phyloP scores from a whole-genome alignment of 2,113 vertebrate genomes.

The Grus americana region DNA sequence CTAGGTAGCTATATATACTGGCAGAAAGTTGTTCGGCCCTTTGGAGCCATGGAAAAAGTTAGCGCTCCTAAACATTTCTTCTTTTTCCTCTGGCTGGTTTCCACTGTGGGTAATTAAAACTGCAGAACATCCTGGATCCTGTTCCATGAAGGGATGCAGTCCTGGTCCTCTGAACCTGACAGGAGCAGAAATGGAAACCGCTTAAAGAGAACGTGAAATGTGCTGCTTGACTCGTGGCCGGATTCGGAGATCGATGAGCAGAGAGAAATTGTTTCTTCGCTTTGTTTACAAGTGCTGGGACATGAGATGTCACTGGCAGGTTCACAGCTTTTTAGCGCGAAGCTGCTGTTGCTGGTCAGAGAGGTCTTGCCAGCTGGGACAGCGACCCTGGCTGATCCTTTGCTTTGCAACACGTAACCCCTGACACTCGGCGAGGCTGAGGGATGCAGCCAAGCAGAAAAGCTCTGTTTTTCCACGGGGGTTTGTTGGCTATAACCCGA shows the following conservation, averaged over 20 bases:
- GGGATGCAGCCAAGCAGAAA: background rate
- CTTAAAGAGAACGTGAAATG: background rate
- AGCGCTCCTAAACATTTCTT: background rate
- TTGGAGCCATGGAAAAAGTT: conserved; percentile 34
- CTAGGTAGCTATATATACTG: conserved; percentile 20
- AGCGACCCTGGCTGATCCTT: background rate
- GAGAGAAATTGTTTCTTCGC: background rate
- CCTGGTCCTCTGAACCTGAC: background rate
- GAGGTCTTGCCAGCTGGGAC: background rate
- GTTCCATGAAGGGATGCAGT: background rate
- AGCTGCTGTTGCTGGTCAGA: background rate
- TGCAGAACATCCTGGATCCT: conserved; percentile 12
- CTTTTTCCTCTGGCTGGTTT: background rate
- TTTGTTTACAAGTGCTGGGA: background rate
- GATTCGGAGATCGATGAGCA: background rate
- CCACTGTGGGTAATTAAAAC: conserved; percentile 18
- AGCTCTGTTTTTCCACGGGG: accelerated
- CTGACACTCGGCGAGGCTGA: background rate
- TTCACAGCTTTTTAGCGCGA: background rate
- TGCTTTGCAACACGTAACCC: background rate
- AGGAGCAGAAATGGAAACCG: background rate
- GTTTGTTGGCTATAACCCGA: background rate
- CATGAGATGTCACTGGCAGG: background rate
- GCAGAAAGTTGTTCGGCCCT: conserved; percentile 21
- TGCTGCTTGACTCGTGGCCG: background rate